Base-by-base conservation (phyloP, 2,888 invertebrate genomes). In the Papilio elwesi region DNA sequence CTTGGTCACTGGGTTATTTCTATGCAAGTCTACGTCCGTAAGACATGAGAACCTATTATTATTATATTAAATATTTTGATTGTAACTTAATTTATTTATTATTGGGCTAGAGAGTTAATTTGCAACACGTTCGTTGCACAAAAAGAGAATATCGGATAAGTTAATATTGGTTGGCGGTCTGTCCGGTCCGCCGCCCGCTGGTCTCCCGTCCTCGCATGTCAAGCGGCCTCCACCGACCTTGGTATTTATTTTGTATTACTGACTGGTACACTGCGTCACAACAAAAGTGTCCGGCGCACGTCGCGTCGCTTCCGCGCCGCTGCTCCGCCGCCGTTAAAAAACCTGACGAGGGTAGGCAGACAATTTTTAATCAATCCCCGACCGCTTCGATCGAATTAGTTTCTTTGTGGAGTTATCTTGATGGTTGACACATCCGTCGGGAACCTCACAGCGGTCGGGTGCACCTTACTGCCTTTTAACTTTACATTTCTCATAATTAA, bases 271-370 rank as follows among this genome's bases (percentile, higher is more conserved):
- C 43, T 59, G 59, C 78, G 78, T 79, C 78, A 78, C 76, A 79
- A 81, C 80, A 83, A 81, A 78, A 76, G 77, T 75, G 76, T 74
- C 76, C 75, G 75, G 72, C 76, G 74, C 77, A 76, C 80, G 78
- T 80, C 78, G 78, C 70, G 77, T 78, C 79, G 77, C 75, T 81
- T 82, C 81, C 78, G 82, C 81, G 76, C 71, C 76, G 81, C 68
- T 79, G 85, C 85, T 83, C 84, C 73, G 73, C 79, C 81, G 84
- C n/a, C 83, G 79, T 73, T 59, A 69, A 76, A 76, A 77, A 68
- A 74, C 67, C 75, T 80, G 81, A 81, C 80, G 78, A 81, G 80
- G 81, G 81, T 81, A 80, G 78, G 75, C 79, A 76, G 76, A 72
- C 70, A 71, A 75, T 68, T 78, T 79, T 79, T 79, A 81, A 81